Conservation (phyloP, 1,140 invertebrate genomes). For the Drosophila burlai region DNA sequence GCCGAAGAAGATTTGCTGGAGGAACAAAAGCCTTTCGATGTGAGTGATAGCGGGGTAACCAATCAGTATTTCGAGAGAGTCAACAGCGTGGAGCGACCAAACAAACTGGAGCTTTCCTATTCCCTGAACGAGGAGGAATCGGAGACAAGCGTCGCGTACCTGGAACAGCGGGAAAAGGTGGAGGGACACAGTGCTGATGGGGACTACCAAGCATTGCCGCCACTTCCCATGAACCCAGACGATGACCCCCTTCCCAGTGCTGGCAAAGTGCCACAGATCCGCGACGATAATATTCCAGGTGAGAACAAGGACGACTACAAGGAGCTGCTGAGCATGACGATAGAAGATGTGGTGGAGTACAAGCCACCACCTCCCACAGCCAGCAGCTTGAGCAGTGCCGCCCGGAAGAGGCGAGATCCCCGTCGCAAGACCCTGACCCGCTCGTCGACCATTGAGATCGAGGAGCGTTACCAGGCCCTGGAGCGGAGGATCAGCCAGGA, state of each 20-base stretch:
- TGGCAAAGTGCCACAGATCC: slow-evolving; percentile 42
- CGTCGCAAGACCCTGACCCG: slow-evolving; percentile 69
- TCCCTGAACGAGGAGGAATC: slow-evolving; percentile 75
- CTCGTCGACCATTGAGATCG: slow-evolving; percentile 79
- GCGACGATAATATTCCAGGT: slow-evolving; percentile 72
- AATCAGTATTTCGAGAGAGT: slow-evolving; percentile 84
- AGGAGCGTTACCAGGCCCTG: slow-evolving; percentile 73
- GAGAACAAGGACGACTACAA: slow-evolving; percentile 76
- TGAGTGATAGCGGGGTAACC: slow-evolving; percentile 78
- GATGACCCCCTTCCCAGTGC: background rate
- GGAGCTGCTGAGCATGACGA: slow-evolving; percentile 71
- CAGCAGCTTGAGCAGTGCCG: slow-evolving; percentile 33
- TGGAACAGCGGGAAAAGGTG: slow-evolving; percentile 35
- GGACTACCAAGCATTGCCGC: slow-evolving; percentile 1
- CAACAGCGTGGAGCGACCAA: slow-evolving; percentile 79
- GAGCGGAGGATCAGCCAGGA: slow-evolving; percentile 68
- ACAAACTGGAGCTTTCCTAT: slow-evolving; percentile 66
- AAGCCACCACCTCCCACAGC: slow-evolving; percentile 16
- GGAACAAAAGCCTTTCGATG: slow-evolving; percentile 45
- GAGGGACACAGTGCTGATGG: slow-evolving; percentile 43
- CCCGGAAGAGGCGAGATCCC: slow-evolving; percentile 69
- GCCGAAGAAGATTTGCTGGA: background rate
- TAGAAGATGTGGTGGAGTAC: slow-evolving; percentile 27
- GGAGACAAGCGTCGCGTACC: slow-evolving; percentile 19
- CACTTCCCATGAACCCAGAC: background rate